Percentiles rank a stretch among this genome's conserved stretches.
phyloP scores from a whole-genome alignment of 2,113 vertebrate genomes.

The Laterallus jamaicensis region DNA sequence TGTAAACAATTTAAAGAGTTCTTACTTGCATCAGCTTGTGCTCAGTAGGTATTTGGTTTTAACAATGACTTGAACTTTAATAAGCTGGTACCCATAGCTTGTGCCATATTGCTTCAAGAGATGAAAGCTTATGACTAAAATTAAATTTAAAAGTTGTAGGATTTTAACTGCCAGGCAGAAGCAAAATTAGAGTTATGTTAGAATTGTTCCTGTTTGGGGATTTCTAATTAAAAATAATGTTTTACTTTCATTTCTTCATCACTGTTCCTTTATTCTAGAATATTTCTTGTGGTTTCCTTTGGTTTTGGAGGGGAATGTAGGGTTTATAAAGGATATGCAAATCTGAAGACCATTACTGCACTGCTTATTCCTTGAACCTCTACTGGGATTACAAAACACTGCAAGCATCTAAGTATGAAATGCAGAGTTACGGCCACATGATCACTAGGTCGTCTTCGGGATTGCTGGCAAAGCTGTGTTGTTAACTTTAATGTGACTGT shows the following conservation, averaged over 20 bases:
- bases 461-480: neutral
- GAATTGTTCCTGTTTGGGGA: neutral
- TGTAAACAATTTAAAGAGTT: conserved; percentile 73
- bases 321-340: neutral
- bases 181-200: conserved; percentile 18
- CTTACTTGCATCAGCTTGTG: conserved; percentile 51
- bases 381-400: neutral
- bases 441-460: neutral
- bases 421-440: neutral
- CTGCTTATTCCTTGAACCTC: neutral
- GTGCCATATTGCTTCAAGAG: conserved; percentile 61
- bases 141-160: conserved; percentile 51
- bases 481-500: neutral
- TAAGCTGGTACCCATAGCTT: conserved; percentile 63
- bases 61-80: conserved; percentile 72
- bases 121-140: conserved; percentile 64
- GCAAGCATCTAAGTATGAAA: neutral
- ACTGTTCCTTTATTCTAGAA: conserved; percentile 18
- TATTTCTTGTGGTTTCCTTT: neutral
- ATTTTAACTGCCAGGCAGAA: conserved; percentile 49
- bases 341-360: neutral
- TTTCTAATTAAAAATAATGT: neutral
- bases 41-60: conserved; percentile 72
- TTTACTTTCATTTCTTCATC: conserved; percentile 35
- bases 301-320: neutral